These are phyloP conservation scores for Hartigia nigra DNA, from an alignment of 2,888 invertebrate species.

Conservation along the genomic window DNA sequence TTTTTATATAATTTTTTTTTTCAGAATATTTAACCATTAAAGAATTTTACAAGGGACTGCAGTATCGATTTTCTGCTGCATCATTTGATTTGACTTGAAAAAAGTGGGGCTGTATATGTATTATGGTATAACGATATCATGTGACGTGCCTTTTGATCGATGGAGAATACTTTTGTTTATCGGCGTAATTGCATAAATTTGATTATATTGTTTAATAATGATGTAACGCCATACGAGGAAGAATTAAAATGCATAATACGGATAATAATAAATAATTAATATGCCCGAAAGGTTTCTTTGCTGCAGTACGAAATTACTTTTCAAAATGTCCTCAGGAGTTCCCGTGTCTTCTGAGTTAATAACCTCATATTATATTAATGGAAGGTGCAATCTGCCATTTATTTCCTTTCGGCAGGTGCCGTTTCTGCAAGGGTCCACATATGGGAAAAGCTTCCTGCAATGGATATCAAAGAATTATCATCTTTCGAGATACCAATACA, in stretches of 20 bases:
- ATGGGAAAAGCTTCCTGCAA: not conserved
- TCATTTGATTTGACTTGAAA: not conserved
- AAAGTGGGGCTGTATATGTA: no score
- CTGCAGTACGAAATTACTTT: constrained; percentile 32
- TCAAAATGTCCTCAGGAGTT: constrained; percentile 49
- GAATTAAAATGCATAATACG: not conserved
- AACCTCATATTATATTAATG: constrained; percentile 52
- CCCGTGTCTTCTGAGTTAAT: constrained; percentile 54
- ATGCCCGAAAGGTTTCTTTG: constrained; percentile 28
- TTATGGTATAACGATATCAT: no score
- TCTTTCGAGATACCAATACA: not conserved
- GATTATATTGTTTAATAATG: not conserved
- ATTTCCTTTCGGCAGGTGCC: constrained; percentile 47
- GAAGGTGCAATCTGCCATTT: constrained; percentile 40
- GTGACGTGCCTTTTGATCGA: no score
- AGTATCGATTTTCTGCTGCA: not conserved
- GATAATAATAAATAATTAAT: constrained; percentile 54
- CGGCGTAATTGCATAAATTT: no score
- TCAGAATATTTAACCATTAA: not conserved
- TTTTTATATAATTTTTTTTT: not conserved
- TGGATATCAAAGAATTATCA: not conserved
- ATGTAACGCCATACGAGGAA: not conserved
- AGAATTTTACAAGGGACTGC: not conserved
- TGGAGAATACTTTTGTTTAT: no score
- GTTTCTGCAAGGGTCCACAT: constrained; percentile 18